Base-by-base conservation (phyloP, 2,888 invertebrate species). In the Hirtodrosophila alboralis region DNA sequence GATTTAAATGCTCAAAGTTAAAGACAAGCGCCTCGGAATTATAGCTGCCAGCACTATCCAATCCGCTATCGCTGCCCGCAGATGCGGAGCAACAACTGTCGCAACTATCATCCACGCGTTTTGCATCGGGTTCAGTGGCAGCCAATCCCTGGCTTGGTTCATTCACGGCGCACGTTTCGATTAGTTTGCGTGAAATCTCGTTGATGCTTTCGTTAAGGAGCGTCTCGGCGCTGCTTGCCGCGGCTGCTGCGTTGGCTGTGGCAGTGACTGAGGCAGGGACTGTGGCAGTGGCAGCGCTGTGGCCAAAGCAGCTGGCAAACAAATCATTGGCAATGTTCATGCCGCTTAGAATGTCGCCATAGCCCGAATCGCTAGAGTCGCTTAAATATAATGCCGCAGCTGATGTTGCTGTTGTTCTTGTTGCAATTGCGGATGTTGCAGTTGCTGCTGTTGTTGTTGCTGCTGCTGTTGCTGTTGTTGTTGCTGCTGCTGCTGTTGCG, bases 111-210 rank as follows among this genome's bases (percentile, higher is more conserved):
- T n/a, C n/a, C n/a, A n/a, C n/a, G n/a, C n/a, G n/a, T n/a, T n/a
- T n/a, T n/a, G n/a, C n/a, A 27, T 7, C 30, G 26, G 16, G 26
- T 14, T 37, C 36, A 51, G 31, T 30, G 14, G 36, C 10, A 43
- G 30, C 40, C n/a, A n/a, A n/a, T n/a, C n/a, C n/a, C 40, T 34
- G 30, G 18, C 21, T 36, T 14, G 54, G 53, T 66, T 87, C 87
- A 48, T 86, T 89, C 28, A 76, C 74, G 37, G 88, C 89, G 40
- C 91, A 89, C n/a, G 90, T 90, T 78, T 90, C 90, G 78, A 90
- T 90, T 38, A 90, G 80, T 80, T 90, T 90, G 54, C 89, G 89
- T 18, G 91, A 91, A 67, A 90, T 90, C 81, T 90, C 90, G 63
- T 90, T 91, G 56, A 90, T 90, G 56, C 90, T 90, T 65, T 89